Conservation (phyloP, 2,888 invertebrate genomes). For the Gandaritis pyraliata region DNA sequence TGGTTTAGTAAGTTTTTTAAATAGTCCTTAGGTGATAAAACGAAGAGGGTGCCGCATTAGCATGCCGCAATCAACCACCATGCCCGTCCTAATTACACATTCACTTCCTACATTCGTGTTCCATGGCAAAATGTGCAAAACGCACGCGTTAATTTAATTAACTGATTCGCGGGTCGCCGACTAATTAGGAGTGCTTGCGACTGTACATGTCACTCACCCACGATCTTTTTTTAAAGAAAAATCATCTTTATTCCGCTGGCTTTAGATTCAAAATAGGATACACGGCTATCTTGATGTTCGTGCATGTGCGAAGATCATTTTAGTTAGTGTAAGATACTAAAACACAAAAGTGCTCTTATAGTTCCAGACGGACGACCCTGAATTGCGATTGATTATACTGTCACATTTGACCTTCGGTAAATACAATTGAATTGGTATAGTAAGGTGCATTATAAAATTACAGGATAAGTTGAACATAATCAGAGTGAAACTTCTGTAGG, state of each 20-base stretch:
- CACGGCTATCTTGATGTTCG: background rate
- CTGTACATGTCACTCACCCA: conserved; percentile 38
- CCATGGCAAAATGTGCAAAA: conserved; percentile 45
- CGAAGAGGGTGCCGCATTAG: background rate
- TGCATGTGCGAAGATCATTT: background rate
- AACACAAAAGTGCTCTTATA: background rate
- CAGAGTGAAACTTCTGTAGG: conserved; percentile 11
- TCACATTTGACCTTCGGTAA: conserved; percentile 3
- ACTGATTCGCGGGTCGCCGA: conserved; percentile 45
- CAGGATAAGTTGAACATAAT: no score
- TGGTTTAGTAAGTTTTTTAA: background rate
- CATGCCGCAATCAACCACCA: conserved; percentile 19
- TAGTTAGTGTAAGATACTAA: background rate
- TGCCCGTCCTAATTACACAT: conserved; percentile 30
- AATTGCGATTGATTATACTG: background rate
- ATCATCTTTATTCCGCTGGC: background rate
- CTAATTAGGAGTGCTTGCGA: conserved; percentile 59
- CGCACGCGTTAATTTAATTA: conserved; percentile 68
- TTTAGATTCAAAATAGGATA: background rate
- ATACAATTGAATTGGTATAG: background rate
- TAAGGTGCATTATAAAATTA: background rate
- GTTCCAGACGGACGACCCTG: background rate
- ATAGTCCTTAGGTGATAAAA: background rate
- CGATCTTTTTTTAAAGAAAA: background rate
- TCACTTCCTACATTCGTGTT: conserved; percentile 32